These are phyloP conservation scores for Cantharis flavilabris DNA, from an alignment of 2,888 invertebrate genomes.

Conservation along the genomic window DNA sequence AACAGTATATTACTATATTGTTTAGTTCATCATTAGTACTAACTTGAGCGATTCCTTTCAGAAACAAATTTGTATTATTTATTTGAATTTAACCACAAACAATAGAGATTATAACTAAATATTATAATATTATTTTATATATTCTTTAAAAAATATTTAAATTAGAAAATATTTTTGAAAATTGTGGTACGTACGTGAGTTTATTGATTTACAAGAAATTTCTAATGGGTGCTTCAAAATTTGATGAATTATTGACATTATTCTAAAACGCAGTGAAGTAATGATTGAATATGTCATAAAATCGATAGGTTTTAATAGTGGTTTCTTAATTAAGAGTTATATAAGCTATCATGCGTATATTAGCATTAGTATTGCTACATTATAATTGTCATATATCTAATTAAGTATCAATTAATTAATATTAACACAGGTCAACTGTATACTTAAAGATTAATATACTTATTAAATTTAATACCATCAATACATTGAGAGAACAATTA, in stretches of 20 bases:
- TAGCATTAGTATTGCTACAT: background rate
- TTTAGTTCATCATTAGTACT: conserved; percentile 12
- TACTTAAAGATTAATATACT: background rate
- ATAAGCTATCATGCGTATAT: too few species aligned
- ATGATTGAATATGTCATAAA: background rate
- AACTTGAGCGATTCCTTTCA: conserved; percentile 8
- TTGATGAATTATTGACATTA: background rate
- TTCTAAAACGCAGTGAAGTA: background rate
- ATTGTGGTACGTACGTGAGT: background rate
- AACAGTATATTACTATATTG: conserved; percentile 8
- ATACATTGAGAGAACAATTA: too few species aligned
- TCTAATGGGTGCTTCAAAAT: background rate
- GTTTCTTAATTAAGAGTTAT: background rate
- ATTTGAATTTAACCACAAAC: background rate
- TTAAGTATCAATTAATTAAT: background rate
- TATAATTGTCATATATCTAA: background rate
- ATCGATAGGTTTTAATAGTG: background rate
- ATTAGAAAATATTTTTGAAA: background rate
- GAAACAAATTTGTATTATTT: background rate
- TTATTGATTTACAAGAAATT: background rate
- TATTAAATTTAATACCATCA: background rate
- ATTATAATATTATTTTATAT: background rate
- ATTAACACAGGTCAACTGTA: background rate
- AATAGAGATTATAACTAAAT: too few species aligned
- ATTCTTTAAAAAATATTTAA: background rate